A percentile compares a stretch with the other conserved stretches of the same genome.
These are phyloP conservation scores for Amphimedon queenslandica DNA, from an alignment of 37 sponge, comb jelly and placozoan genomes.

Conservation along the genomic window DNA sequence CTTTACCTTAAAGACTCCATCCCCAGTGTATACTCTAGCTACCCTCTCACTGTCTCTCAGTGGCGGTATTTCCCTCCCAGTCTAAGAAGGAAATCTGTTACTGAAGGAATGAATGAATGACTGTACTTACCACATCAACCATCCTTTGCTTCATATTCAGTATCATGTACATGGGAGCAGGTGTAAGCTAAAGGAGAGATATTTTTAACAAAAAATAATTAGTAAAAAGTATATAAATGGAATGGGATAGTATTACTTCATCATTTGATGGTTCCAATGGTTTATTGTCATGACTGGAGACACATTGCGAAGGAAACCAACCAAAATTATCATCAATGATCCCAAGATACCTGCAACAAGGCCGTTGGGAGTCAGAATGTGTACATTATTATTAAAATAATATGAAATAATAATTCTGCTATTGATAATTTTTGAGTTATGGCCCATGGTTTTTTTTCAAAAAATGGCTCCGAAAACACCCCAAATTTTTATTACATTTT, in stretches of 20 bases:
- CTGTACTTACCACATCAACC: constrained; percentile 49
- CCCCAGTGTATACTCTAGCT: constrained; percentile 38
- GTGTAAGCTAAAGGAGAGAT: constrained; percentile 17
- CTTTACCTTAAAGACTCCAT: constrained; percentile 57
- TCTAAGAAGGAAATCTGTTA: constrained; percentile 9
- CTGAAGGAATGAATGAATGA: background rate
- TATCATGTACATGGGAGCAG: constrained; percentile 39
- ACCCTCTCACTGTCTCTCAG: constrained; percentile 33
- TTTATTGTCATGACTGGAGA: constrained; percentile 16
- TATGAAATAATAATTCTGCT: too few relatives aligned
- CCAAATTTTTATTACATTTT: too few relatives aligned
- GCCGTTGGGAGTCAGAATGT: too few relatives aligned
- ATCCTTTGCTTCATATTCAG: constrained; percentile 54
- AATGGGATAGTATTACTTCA: constrained; percentile 29
- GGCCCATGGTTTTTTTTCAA: too few relatives aligned
- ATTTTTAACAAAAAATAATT: background rate
- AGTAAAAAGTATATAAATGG: background rate
- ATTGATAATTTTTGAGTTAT: too few relatives aligned
- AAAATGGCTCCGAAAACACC: too few relatives aligned
- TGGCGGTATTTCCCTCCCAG: constrained; percentile 56
- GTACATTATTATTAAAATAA: too few relatives aligned
- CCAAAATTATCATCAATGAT: constrained; percentile 45
- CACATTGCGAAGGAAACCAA: constrained; percentile 71
- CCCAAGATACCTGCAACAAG: constrained; percentile 54
- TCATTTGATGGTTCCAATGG: constrained; percentile 22